Conservation (phyloP, 2,797 vertebrate genomes). For the Octomys mimax region DNA sequence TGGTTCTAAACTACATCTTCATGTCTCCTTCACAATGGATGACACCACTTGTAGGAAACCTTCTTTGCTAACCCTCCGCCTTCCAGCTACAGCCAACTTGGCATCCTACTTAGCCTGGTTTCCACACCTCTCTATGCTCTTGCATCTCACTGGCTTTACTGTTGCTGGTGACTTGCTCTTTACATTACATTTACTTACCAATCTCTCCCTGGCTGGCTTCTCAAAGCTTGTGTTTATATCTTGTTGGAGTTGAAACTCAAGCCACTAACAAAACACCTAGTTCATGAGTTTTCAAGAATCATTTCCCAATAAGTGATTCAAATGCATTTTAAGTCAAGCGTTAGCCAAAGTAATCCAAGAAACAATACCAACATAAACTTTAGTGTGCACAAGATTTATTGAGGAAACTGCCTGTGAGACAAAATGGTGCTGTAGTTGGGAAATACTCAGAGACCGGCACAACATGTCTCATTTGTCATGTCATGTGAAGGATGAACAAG, state of each 20-base stretch:
- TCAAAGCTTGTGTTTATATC: background rate
- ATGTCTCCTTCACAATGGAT: background rate
- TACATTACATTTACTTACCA: background rate
- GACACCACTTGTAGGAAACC: background rate
- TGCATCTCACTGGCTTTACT: background rate
- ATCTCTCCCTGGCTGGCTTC: background rate
- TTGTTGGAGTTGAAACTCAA: background rate
- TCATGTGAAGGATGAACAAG: background rate
- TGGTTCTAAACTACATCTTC: background rate
- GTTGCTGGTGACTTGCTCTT: background rate
- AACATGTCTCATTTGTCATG: background rate
- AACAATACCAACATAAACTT: background rate
- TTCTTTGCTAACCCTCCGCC: background rate
- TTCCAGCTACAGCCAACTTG: background rate
- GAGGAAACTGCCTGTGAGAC: background rate
- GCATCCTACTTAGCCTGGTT: background rate
- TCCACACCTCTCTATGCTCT: background rate
- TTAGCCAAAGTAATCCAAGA: background rate
- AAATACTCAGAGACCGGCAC: background rate
- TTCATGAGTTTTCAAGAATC: background rate
- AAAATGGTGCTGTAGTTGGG: background rate
- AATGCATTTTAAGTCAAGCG: background rate
- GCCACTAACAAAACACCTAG: background rate
- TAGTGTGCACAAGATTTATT: background rate
- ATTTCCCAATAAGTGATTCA: background rate